phyloP scores from a whole-genome alignment of 2,888 invertebrate genomes.

The Heliconius charithonia region DNA sequence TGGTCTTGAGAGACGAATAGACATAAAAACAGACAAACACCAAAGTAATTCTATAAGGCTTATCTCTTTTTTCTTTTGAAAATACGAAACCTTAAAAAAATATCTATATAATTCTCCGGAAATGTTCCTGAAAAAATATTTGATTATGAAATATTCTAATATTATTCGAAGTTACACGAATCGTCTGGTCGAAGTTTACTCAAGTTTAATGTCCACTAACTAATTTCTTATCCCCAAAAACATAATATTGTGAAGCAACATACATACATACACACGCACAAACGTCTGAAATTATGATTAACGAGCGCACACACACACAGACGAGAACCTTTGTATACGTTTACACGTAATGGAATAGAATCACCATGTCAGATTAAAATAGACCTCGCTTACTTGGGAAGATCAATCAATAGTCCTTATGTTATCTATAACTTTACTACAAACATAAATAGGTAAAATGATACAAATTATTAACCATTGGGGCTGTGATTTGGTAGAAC shows the following conservation, averaged over 20 bases:
- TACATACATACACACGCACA: conserved; percentile 83
- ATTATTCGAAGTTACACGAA: conserved; percentile 45
- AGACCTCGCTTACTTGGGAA: conserved; percentile 59
- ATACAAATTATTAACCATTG: background rate
- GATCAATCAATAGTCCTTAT: conserved; percentile 66
- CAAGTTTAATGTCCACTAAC: conserved; percentile 84
- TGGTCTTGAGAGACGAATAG: too few relatives aligned
- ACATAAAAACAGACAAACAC: too few relatives aligned
- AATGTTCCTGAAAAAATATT: background rate
- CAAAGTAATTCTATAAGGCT: too few relatives aligned
- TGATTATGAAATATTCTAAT: background rate
- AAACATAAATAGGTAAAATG: background rate
- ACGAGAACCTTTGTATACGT: conserved; percentile 55
- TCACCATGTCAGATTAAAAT: conserved; percentile 70
- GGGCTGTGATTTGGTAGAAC: background rate
- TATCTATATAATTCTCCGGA: background rate
- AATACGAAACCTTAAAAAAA: background rate
- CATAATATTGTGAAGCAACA: conserved; percentile 83
- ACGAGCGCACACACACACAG: conserved; percentile 78
- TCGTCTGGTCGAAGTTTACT: conserved; percentile 50
- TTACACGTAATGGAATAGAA: conserved; percentile 73
- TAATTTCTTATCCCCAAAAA: conserved; percentile 85
- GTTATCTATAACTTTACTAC: conserved; percentile 52
- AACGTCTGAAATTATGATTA: conserved; percentile 84
- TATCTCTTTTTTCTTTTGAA: background rate